A percentile compares a stretch with the other conserved stretches of the same genome.
phyloP scores from a whole-genome alignment of 2,113 vertebrate genomes.

The Ceuthmochares aereus region DNA sequence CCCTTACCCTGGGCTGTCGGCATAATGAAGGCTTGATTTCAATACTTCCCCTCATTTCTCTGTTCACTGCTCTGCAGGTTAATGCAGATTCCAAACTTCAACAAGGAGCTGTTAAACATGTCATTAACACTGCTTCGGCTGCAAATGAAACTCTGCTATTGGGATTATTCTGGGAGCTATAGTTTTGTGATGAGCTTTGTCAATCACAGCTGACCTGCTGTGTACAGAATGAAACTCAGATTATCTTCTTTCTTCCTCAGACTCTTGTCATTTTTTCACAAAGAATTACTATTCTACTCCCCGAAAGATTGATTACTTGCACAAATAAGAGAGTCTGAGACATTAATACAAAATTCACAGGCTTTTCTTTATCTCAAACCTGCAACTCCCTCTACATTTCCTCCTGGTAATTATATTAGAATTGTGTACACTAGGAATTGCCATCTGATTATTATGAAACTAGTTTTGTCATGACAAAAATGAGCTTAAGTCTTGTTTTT shows the following conservation, averaged over 20 bases:
- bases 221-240: constrained; percentile 88
- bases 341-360: constrained; percentile 88
- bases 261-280: constrained; percentile 84
- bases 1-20: constrained; percentile 76
- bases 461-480: constrained; percentile 89
- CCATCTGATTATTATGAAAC: constrained; percentile 87
- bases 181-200: constrained; percentile 89
- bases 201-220: constrained; percentile 87
- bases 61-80: constrained; percentile 85
- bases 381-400: constrained; percentile 85
- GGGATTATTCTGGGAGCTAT: constrained; percentile 84
- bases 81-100: constrained; percentile 91
- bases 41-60: constrained; percentile 81
- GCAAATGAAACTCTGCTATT: constrained; percentile 87
- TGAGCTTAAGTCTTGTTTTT: constrained; percentile 89
- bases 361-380: constrained; percentile 87
- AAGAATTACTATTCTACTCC: constrained; percentile 88
- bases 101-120: constrained; percentile 91
- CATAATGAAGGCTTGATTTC: constrained; percentile 89
- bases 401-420: constrained; percentile 87
- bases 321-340: constrained; percentile 88
- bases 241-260: constrained; percentile 86
- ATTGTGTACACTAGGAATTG: constrained; percentile 87
- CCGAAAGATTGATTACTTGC: constrained; percentile 86
- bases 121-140: constrained; percentile 86